These are phyloP conservation scores for Notothenia rossii DNA, from an alignment of 2,113 vertebrate species.

Conservation along the genomic window DNA sequence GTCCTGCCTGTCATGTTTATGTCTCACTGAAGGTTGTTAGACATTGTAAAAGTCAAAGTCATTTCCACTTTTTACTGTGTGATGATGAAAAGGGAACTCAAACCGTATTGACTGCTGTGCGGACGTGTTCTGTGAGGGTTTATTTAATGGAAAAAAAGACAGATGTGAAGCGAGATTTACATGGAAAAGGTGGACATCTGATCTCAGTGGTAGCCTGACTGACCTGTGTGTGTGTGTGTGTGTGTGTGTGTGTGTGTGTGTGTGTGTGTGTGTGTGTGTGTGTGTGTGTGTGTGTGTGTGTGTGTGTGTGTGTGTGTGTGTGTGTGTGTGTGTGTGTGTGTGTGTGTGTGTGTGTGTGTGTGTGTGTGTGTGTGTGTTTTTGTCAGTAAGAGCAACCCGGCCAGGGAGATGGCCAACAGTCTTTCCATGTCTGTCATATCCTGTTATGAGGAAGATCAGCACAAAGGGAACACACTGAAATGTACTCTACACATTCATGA, in stretches of 20 bases:
- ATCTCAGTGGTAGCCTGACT: constrained; percentile 43
- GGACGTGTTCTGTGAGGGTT: not conserved
- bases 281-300: constrained; percentile 28
- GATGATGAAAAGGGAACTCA: constrained; percentile 6
- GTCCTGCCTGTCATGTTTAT: constrained; percentile 25
- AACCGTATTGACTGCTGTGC: not conserved
- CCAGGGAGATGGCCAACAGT: constrained; percentile 23
- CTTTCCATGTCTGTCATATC: constrained; percentile 65
- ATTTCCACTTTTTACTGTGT: constrained; percentile 11
- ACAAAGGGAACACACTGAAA: not conserved
- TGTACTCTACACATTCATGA: not conserved
- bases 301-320: constrained; percentile 22
- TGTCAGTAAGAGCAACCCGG: constrained; percentile 1
- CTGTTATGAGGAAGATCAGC: constrained; percentile 52
- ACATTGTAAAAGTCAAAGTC: constrained; percentile 18
- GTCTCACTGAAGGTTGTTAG: constrained; percentile 17
- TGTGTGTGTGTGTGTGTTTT: constrained; percentile 30
- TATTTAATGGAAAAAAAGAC: constrained; percentile 29
- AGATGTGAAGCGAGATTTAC: constrained; percentile 48
- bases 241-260: constrained; percentile 33
- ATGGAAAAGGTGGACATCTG: constrained; percentile 52
- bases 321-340: constrained; percentile 18
- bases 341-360: constrained; percentile 29
- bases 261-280: no score
- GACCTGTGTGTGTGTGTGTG: constrained; percentile 27